Evolutionary conservation across 1,140 invertebrate genomes (phyloP).

Genomic region (Oedothorax gibbosus): DNA sequence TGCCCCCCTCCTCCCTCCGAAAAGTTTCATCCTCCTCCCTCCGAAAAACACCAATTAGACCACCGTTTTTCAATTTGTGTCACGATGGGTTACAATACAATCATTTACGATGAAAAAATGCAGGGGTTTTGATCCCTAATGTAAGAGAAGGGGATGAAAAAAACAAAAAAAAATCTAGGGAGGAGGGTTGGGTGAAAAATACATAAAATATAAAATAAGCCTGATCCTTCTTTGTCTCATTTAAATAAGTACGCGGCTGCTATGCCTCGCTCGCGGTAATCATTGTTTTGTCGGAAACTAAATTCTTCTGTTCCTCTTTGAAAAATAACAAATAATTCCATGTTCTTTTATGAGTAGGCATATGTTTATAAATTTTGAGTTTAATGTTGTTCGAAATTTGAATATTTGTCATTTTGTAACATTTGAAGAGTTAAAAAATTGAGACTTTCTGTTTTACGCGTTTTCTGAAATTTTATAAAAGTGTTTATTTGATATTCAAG

Average conservation of each 20-base stretch:
- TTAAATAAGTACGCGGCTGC: constrained; percentile 45
- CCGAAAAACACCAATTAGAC: constrained; percentile 23
- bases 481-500: too few species aligned
- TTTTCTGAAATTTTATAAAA: too few species aligned
- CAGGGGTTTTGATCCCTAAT: too few species aligned
- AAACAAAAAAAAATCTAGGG: constrained; percentile 1
- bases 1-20: not conserved
- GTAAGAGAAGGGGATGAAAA: constrained; percentile 3
- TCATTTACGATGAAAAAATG: too few species aligned
- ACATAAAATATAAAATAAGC: constrained; percentile 28
- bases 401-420: too few species aligned
- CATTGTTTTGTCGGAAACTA: constrained; percentile 17
- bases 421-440: too few species aligned
- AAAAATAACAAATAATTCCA: too few species aligned
- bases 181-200: constrained; percentile 25
- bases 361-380: too few species aligned
- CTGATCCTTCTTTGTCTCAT: constrained; percentile 39
- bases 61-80: constrained; percentile 50
- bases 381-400: too few species aligned
- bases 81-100: constrained; percentile 10
- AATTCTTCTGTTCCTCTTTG: too few species aligned
- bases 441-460: too few species aligned
- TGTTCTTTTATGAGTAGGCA: too few species aligned
- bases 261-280: constrained; percentile 36
- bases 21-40: not conserved